phyloP scores from a whole-genome alignment of 2,888 invertebrate genomes.

The Doris montereyensis region DNA sequence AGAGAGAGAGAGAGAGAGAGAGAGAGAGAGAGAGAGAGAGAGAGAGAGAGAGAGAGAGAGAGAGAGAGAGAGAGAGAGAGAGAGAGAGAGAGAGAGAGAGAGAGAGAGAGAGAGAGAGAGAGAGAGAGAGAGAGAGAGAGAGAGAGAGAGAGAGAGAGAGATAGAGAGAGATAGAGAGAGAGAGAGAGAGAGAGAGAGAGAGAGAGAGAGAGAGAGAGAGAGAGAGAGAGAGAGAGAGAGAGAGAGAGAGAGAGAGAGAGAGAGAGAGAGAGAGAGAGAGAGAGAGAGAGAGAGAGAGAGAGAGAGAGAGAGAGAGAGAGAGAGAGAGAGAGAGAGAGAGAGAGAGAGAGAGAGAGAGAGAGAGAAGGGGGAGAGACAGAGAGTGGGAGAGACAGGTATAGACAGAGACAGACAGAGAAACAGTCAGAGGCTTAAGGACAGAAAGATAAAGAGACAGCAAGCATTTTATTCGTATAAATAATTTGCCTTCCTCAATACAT shows the following conservation, averaged over 20 bases:
- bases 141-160: background rate
- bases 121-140: background rate
- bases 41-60: background rate
- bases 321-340: background rate
- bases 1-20: background rate
- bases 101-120: background rate
- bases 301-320: constrained; percentile 1
- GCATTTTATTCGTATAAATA: no score
- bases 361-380: background rate
- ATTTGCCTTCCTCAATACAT: no score
- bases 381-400: no score
- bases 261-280: background rate
- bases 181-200: background rate
- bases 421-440: no score
- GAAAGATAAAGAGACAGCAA: no score
- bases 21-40: constrained; percentile 8
- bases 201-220: background rate
- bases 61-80: background rate
- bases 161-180: background rate
- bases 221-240: background rate
- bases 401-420: no score
- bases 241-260: background rate
- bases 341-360: background rate
- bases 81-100: background rate
- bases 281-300: background rate